phyloP scores from a whole-genome alignment of 2,113 vertebrate species.

The Melanocharis versteri region DNA sequence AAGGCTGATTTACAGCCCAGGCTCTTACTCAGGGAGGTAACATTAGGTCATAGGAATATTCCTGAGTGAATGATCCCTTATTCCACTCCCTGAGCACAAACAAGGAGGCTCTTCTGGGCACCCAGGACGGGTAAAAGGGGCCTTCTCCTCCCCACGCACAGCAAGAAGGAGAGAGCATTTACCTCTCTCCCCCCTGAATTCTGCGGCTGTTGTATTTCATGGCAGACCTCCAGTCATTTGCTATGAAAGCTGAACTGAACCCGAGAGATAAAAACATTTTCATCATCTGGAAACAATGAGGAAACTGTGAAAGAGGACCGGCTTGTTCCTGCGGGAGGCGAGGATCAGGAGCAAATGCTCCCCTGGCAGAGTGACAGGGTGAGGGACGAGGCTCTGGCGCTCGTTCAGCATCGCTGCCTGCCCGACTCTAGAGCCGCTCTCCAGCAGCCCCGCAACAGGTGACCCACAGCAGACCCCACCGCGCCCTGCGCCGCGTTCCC shows the following conservation, averaged over 20 bases:
- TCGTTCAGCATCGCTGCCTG: not conserved
- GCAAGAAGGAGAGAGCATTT: not conserved
- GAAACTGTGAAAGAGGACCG: not conserved
- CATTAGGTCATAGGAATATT: constrained; percentile 60
- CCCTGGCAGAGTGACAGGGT: not conserved
- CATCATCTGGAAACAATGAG: constrained; percentile 52
- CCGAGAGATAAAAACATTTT: constrained; percentile 16
- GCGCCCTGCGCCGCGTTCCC: not conserved
- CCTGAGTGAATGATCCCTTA: constrained; percentile 43
- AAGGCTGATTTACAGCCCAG: not conserved
- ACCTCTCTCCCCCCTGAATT: not conserved
- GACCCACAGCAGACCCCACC: not conserved
- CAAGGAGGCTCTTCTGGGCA: constrained; percentile 38
- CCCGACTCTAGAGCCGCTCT: not conserved
- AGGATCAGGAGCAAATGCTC: not conserved
- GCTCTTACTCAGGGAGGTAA: constrained; percentile 18
- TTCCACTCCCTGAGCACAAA: constrained; percentile 24
- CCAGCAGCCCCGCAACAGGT: not conserved
- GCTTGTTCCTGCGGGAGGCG: not conserved
- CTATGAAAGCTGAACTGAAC: not conserved
- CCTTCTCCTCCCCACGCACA: not conserved
- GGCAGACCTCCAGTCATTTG: not conserved
- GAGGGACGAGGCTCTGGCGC: not conserved
- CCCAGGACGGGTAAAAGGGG: not conserved
- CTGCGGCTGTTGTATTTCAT: not conserved